Evolutionary conservation across 1,140 invertebrate species (phyloP).

Genomic region (Drosophila guanche): DNA sequence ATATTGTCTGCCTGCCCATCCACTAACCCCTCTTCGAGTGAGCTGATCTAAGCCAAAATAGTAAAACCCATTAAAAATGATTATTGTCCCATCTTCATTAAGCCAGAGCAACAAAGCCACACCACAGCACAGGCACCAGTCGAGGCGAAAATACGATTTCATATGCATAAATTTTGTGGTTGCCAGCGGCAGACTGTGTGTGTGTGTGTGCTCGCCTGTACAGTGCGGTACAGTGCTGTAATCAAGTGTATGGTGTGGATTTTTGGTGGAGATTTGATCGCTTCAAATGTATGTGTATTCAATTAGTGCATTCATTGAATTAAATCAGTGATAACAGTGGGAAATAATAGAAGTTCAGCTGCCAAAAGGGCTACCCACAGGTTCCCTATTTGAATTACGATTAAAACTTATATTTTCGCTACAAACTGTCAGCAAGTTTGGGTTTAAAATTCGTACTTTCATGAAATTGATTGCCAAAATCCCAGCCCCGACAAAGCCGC

Average conservation of each 20-base stretch:
- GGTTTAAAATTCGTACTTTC: constrained; percentile 67
- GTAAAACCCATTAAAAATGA: constrained; percentile 75
- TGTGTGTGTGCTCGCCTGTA: neutral
- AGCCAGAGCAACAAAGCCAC: constrained; percentile 42
- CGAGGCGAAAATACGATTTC: constrained; percentile 61
- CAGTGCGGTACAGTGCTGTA: constrained; percentile 16
- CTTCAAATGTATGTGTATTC: too few relatives aligned
- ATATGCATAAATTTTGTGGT: constrained; percentile 65
- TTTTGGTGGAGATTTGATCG: too few relatives aligned
- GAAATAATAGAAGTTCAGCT: too few relatives aligned
- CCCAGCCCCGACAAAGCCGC: constrained; percentile 25
- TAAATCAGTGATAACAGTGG: too few relatives aligned
- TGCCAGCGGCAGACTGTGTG: constrained; percentile 19
- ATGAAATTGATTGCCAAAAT: constrained; percentile 60
- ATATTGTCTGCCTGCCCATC: constrained; percentile 54
- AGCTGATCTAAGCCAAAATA: constrained; percentile 61
- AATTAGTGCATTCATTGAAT: too few relatives aligned
- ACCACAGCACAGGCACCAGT: constrained; percentile 19
- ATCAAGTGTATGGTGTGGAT: too few relatives aligned
- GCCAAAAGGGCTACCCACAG: too few relatives aligned
- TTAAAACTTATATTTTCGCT: neutral
- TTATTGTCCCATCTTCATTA: constrained; percentile 76
- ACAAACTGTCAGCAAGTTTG: constrained; percentile 15
- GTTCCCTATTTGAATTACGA: neutral
- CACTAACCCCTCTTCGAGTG: constrained; percentile 6